Conservation (phyloP, 2,797 vertebrate genomes). For the Chelon labrosus region DNA sequence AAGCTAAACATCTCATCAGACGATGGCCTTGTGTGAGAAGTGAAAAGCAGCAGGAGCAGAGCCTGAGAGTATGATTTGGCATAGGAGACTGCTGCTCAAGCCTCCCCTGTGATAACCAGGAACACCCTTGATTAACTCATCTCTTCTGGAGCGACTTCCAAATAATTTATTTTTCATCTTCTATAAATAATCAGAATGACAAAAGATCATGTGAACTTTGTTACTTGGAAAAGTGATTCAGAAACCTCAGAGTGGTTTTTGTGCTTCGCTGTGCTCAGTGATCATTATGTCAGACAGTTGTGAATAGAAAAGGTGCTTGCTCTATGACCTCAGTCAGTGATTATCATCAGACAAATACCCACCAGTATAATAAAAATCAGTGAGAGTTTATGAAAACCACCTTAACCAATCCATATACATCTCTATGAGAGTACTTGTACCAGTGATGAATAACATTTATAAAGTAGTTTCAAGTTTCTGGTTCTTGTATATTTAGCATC, state of each 20-base stretch:
- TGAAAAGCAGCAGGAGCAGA: conserved; percentile 31
- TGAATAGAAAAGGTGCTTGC: conserved; percentile 31
- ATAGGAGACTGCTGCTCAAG: conserved; percentile 49
- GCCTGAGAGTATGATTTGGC: conserved; percentile 43
- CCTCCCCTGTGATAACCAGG: conserved; percentile 50
- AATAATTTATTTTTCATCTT: conserved; percentile 29
- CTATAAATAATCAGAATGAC: conserved; percentile 26
- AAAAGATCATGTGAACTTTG: conserved; percentile 40
- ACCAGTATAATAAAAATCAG: conserved; percentile 45
- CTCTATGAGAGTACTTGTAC: not conserved
- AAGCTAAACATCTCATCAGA: conserved; percentile 49
- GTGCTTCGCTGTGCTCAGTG: conserved; percentile 14
- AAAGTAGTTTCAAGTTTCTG: conserved; percentile 14
- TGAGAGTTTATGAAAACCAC: conserved; percentile 8
- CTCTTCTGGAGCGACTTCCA: conserved; percentile 37
- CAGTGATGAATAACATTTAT: conserved; percentile 24
- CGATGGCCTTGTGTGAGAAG: conserved; percentile 25
- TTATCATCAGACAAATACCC: conserved; percentile 44
- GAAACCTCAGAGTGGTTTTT: conserved; percentile 35
- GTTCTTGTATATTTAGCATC: conserved; percentile 3
- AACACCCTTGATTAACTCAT: conserved; percentile 65
- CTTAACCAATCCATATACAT: not conserved
- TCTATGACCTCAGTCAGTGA: conserved; percentile 6
- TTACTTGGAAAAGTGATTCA: conserved; percentile 32
- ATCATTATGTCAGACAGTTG: conserved; percentile 16